Percentiles rank a stretch among this genome's conserved stretches.
Evolutionary conservation across 2,888 invertebrate genomes (phyloP).

Genomic region (Gisinianus flammeolus): DNA sequence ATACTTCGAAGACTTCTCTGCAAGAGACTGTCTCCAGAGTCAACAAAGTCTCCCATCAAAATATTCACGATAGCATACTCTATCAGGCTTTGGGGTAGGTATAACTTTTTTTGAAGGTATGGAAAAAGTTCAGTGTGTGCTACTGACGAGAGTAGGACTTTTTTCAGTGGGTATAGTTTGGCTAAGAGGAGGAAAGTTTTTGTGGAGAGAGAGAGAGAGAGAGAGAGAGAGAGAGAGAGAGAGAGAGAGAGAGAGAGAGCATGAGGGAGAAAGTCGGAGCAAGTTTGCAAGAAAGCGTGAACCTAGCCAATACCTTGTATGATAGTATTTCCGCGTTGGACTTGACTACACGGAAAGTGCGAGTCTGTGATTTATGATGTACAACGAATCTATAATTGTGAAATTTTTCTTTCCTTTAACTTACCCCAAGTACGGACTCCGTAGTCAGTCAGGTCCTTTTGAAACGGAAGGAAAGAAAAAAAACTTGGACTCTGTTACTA

Average conservation of each 20-base stretch:
- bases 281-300: constrained; percentile 16
- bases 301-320: not conserved
- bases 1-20: constrained; percentile 40
- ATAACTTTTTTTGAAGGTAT: constrained; percentile 29
- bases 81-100: constrained; percentile 59
- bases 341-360: not conserved
- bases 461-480: too few species aligned
- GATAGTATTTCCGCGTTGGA: not conserved
- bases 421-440: not conserved
- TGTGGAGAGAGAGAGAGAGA: too few species aligned
- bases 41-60: constrained; percentile 60
- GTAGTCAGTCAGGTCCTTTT: too few species aligned
- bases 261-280: not conserved
- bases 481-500: too few species aligned
- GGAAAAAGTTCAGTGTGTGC: constrained; percentile 11
- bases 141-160: not conserved
- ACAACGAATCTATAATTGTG: constrained; percentile 28
- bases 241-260: not conserved
- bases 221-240: not conserved
- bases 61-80: constrained; percentile 64
- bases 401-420: constrained; percentile 26
- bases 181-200: too few species aligned
- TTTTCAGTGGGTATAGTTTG: not conserved
- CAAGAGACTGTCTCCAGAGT: constrained; percentile 32
- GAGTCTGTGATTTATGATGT: constrained; percentile 28